Evolutionary conservation across 2,113 vertebrate genomes (phyloP), one percentile per base, ranked within the genome.

Genomic region (Odontophorus gujanensis): DNA sequence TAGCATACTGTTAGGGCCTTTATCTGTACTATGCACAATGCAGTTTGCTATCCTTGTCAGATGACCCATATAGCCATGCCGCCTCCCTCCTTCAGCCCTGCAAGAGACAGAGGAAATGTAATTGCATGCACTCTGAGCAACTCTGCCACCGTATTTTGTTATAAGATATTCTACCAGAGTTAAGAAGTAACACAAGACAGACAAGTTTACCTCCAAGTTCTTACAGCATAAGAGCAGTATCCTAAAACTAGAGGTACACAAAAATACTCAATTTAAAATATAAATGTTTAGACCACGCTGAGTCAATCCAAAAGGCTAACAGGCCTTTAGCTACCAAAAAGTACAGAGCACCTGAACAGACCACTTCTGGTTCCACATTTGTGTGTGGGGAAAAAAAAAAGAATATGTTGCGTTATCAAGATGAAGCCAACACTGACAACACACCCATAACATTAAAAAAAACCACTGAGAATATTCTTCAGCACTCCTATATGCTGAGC

Each of bases 41-140:
- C 99, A 99, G 95, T 99, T 99, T 19, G 99, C 99, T 97, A 99
- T 99, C 98, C 99, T 98, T 28, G 99, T 99, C 73, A 99, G 98
- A 93, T 99, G 99, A 16, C 99, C 99, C 99, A 99, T 99, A 91
- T 99, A 99, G 76, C 99, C 99, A 13, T 99, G 97, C 68, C 99
- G 97, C n/a, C 98, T 97, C 85, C 99, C 99, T 88, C 99, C 99
- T 96, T 99, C 98, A 6, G 97, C 97, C 97, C 99, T 99, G 97
- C 43, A 90, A 90, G 80, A 94, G 17, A 91, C 4, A 69, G 82
- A 73, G 32, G 36, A 5, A 85, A 57, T 40, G 93, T 32, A 81
- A 20, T 7, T 26, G 38, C 48, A 20, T 0, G 5, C 30, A 19
- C 26, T 45, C 59, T 17, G 12, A 94, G 43, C 17, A 40, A n/a